Base-by-base conservation (phyloP, 2,113 vertebrate species). In the Pycnonotus jocosus region DNA sequence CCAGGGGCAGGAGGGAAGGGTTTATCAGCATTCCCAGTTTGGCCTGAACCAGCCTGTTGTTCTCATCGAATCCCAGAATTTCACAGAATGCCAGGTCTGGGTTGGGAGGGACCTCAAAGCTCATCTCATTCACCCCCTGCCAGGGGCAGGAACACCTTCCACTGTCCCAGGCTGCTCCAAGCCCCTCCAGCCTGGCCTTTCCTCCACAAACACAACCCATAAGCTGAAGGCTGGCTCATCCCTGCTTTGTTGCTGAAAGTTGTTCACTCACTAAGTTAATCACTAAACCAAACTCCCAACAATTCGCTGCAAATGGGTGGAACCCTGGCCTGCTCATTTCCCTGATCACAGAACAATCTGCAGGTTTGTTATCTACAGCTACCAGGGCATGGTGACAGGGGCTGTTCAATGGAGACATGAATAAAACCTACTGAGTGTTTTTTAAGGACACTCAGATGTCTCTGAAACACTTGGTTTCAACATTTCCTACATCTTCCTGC, bases 131-230 rank as follows among this genome's bases (percentile, higher is more conserved):
- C 15, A n/a, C 12, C 10, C 27, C 7, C 10, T 47, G 38, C 33
- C 51, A 10, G 0, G 51, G 27, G 37, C 53, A 74, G n/a, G 60
- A 17, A 9, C 47, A 25, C 14, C 17, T 69, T 13, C 7, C 47
- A 10, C 14, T 9, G 20, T 1, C 4, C 38, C 53, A 31, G 58
- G 58, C 0, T 61, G 58, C 68, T 24, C 33, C 44, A 6, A 25
- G 13, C 38, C 53, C n/a, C 0, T 7, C 61, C 79, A 54, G 47
- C 62, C n/a, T 2, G 45, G 40, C 54, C 31, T 31, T n/a, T 38
- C 33, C 48, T 61, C 61, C 44, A 33, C 81, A 64, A 1, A 53
- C 9, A 22, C 1, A n/a, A 5, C 33, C 24, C 6, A 0, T 2
- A 10, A n/a, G 10, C 18, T 77, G 81, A 40, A 37, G n/a, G 74